These are phyloP conservation scores for Agrochola macilenta DNA, from an alignment of 2,888 invertebrate species.

Conservation along the genomic window DNA sequence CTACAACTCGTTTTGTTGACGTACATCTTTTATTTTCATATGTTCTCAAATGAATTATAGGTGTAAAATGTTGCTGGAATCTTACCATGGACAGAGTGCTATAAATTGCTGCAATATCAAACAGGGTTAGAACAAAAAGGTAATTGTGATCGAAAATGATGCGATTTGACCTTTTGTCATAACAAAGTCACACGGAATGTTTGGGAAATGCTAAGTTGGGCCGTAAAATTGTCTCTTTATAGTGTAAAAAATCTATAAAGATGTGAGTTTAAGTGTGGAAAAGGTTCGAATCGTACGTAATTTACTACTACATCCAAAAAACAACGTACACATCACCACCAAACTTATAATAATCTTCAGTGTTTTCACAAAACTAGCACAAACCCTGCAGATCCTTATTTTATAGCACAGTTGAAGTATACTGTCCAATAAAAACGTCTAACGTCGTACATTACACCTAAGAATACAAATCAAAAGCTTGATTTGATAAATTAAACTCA, in stretches of 20 bases:
- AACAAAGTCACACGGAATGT: constrained; percentile 29
- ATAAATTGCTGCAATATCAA: constrained; percentile 84
- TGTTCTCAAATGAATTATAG: constrained; percentile 85
- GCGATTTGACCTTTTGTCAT: constrained; percentile 63
- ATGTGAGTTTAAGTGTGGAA: constrained; percentile 3
- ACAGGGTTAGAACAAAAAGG: constrained; percentile 74
- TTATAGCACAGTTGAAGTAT: constrained; percentile 19
- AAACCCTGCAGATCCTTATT: constrained; percentile 5
- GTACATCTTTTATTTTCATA: constrained; percentile 80
- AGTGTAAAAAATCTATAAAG: constrained; percentile 13
- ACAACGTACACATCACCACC: neutral
- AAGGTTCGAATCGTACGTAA: neutral
- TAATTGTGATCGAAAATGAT: constrained; percentile 76
- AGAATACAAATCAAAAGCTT: constrained; percentile 50
- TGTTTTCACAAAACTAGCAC: neutral
- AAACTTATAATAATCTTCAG: neutral
- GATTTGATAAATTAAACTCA: constrained; percentile 59
- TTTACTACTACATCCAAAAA: neutral
- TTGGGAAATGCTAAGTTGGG: constrained; percentile 22
- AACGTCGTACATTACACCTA: constrained; percentile 21
- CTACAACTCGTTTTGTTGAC: constrained; percentile 76
- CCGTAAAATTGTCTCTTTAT: constrained; percentile 18
- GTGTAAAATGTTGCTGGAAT: constrained; percentile 84
- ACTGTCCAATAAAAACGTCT: constrained; percentile 44
- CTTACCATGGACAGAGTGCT: constrained; percentile 79